Evolutionary conservation across 64 coral and sea anemone species (phyloP).

Genomic region (Stichodactyla mertensii): DNA sequence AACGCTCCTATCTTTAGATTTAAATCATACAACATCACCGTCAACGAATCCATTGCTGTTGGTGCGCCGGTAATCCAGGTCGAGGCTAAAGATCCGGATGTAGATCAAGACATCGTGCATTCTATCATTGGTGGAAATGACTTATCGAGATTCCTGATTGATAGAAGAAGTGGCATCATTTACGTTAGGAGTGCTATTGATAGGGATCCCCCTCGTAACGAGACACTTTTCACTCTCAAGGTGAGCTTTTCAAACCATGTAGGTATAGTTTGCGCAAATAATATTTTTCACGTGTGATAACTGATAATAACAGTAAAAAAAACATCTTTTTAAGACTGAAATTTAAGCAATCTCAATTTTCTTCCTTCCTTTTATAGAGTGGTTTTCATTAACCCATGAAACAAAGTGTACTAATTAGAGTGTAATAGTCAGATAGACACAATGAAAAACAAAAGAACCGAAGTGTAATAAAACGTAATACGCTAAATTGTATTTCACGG

Average conservation of each 20-base stretch:
- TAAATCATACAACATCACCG: conserved; percentile 32
- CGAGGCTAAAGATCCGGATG: conserved; percentile 59
- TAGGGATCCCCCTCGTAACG: conserved; percentile 76
- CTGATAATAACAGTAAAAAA: too few relatives aligned
- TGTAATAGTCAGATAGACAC: too few relatives aligned
- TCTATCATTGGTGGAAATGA: conserved; percentile 63
- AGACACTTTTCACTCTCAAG: conserved; percentile 51
- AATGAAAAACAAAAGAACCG: too few relatives aligned
- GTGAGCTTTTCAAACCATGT: neutral
- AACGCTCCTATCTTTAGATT: conserved; percentile 23
- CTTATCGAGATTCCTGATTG: conserved; percentile 71
- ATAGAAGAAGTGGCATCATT: conserved; percentile 56
- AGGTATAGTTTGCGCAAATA: too few relatives aligned
- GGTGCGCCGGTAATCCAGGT: conserved; percentile 52
- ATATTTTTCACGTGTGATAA: too few relatives aligned
- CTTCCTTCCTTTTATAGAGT: neutral
- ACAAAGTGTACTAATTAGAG: too few relatives aligned
- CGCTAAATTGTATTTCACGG: too few relatives aligned
- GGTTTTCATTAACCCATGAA: too few relatives aligned
- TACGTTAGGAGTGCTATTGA: conserved; percentile 62
- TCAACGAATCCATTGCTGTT: conserved; percentile 45
- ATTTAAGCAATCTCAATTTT: too few relatives aligned
- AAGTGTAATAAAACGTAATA: too few relatives aligned
- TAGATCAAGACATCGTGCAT: conserved; percentile 48
- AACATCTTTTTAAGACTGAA: too few relatives aligned